phyloP scores from a whole-genome alignment of 2,797 vertebrate genomes.

The Brachyalestes nurse region DNA sequence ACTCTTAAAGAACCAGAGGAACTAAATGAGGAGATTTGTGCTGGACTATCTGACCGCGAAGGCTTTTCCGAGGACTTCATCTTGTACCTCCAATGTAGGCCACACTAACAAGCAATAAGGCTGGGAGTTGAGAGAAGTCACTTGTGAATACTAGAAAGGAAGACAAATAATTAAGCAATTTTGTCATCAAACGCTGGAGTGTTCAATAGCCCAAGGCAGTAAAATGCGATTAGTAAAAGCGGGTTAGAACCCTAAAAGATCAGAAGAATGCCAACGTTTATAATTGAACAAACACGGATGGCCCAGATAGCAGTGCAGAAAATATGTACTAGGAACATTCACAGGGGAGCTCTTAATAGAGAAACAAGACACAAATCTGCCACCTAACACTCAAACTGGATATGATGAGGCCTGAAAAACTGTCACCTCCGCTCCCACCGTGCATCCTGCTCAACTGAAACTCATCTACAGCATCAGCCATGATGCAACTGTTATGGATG shows the following conservation, averaged over 20 bases:
- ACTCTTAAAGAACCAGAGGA: slow-evolving; percentile 14
- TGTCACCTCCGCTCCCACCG: slow-evolving; percentile 3
- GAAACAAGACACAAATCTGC: slow-evolving; percentile 54
- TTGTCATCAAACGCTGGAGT: slow-evolving; percentile 64
- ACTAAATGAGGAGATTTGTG: background rate
- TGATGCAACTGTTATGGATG: background rate
- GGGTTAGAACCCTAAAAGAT: slow-evolving; percentile 60
- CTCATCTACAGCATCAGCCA: background rate
- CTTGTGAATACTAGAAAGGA: slow-evolving; percentile 63
- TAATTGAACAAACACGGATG: slow-evolving; percentile 64
- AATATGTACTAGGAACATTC: slow-evolving; percentile 55
- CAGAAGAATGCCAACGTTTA: slow-evolving; percentile 51
- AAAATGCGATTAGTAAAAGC: slow-evolving; percentile 70
- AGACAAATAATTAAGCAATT: slow-evolving; percentile 61
- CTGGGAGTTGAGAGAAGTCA: slow-evolving; percentile 44
- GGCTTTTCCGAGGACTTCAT: slow-evolving; percentile 22
- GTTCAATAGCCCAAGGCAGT: slow-evolving; percentile 68
- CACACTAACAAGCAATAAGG: slow-evolving; percentile 51
- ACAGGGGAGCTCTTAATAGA: slow-evolving; percentile 46
- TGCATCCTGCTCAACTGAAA: background rate
- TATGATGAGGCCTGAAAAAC: slow-evolving; percentile 36
- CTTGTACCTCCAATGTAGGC: slow-evolving; percentile 52
- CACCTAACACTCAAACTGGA: slow-evolving; percentile 43
- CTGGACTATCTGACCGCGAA: slow-evolving; percentile 13
- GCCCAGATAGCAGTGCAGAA: slow-evolving; percentile 56